Evolutionary conservation across 2,797 vertebrate genomes (phyloP).

Genomic region (Anabacerthia variegaticeps): DNA sequence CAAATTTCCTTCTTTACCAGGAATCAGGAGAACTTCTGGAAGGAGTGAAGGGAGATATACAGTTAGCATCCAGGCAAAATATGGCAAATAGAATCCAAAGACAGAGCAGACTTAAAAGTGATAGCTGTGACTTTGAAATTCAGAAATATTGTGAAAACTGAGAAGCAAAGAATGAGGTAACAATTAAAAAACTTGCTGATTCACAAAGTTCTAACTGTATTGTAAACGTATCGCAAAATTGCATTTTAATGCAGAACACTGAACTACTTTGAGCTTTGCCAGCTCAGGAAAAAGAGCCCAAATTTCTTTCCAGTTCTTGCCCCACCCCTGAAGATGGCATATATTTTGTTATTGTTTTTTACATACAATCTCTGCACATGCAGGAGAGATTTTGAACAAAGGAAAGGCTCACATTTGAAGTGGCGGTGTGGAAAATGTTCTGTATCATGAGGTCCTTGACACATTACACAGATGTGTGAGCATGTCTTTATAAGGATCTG

Average conservation of each 20-base stretch:
- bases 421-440: slow-evolving; percentile 14
- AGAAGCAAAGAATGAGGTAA: not conserved
- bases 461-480: slow-evolving; percentile 6
- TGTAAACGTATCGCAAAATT: not conserved
- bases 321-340: not conserved
- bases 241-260: not conserved
- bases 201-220: not conserved
- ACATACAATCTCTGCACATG: not conserved
- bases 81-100: not conserved
- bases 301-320: not conserved
- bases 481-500: slow-evolving; percentile 57
- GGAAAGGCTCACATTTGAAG: not conserved
- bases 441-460: slow-evolving; percentile 36
- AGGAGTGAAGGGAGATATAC: not conserved
- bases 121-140: not conserved
- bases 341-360: not conserved
- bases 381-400: not conserved
- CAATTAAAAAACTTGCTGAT: not conserved
- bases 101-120: not conserved
- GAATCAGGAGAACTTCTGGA: not conserved
- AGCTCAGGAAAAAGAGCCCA: not conserved
- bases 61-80: not conserved
- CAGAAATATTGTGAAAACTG: not conserved
- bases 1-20: slow-evolving; percentile 10
- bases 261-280: not conserved